Percentiles rank a stretch among this genome's conserved stretches.
These are phyloP conservation scores for Anser brachyrhynchus DNA, from an alignment of 2,113 vertebrate species.

Conservation along the genomic window DNA sequence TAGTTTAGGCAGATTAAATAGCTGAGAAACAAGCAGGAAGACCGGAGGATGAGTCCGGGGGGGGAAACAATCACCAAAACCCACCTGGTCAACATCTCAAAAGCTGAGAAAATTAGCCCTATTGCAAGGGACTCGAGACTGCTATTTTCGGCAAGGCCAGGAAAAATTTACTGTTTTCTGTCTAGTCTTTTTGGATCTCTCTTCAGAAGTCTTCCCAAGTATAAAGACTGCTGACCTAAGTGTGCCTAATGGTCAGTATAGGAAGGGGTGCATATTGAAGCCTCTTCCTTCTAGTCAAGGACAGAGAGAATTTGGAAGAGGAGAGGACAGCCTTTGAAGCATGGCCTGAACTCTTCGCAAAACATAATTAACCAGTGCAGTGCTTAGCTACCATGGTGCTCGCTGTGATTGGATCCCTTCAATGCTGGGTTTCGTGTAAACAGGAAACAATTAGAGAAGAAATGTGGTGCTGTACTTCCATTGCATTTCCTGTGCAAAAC, in stretches of 20 bases:
- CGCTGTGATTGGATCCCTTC: background rate
- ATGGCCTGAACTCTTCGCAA: background rate
- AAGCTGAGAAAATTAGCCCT: background rate
- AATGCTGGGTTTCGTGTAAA: background rate
- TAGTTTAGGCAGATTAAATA: background rate
- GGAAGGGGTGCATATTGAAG: background rate
- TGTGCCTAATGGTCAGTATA: background rate
- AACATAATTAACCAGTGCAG: background rate
- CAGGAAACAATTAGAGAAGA: conserved; percentile 31
- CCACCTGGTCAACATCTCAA: background rate
- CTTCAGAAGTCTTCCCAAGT: background rate
- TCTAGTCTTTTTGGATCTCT: background rate
- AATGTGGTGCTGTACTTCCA: background rate
- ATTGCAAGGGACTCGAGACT: background rate
- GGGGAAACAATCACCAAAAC: background rate
- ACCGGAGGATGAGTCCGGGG: background rate
- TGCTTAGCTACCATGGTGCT: background rate
- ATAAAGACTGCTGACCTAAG: background rate
- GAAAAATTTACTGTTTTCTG: background rate
- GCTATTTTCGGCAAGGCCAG: background rate
- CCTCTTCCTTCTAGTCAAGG: background rate
- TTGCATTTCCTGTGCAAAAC: conserved; percentile 26
- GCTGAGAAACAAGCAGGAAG: background rate
- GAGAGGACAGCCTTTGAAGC: background rate
- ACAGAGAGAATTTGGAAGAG: background rate